phyloP scores from a whole-genome alignment of 2,797 vertebrate species.

The Sibirionetta formosa region DNA sequence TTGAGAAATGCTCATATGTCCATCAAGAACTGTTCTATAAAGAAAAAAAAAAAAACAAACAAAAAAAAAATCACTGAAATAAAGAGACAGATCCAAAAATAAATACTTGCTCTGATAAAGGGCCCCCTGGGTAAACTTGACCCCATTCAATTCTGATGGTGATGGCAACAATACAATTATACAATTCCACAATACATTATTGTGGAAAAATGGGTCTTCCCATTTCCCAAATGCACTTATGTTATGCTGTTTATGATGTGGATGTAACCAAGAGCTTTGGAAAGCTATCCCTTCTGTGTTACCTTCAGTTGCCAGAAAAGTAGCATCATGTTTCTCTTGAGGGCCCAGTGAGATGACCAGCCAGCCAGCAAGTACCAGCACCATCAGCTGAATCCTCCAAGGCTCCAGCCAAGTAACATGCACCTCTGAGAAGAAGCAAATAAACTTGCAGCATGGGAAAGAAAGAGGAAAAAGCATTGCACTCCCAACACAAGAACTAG shows the following conservation, averaged over 20 bases:
- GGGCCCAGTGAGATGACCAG: too few relatives aligned
- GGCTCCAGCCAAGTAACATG: accelerated
- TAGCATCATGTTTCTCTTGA: neutral
- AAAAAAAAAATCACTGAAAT: neutral
- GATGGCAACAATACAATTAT: neutral
- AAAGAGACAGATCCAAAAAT: neutral
- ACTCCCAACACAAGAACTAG: neutral
- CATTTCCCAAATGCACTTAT: neutral
- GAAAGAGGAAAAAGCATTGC: neutral
- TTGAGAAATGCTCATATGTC: neutral
- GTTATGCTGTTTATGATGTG: neutral
- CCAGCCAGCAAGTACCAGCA: neutral
- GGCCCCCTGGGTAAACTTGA: neutral
- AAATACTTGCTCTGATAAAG: neutral
- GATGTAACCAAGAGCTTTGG: neutral
- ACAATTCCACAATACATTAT: neutral
- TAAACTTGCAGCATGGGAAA: neutral
- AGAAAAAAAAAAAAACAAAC: neutral
- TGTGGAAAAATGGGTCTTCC: neutral
- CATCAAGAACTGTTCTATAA: neutral
- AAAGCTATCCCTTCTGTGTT: neutral
- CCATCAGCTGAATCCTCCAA: neutral
- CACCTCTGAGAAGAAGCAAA: neutral
- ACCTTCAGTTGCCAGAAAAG: neutral
- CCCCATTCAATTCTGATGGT: neutral